Evolutionary conservation across 2,113 vertebrate genomes (phyloP).

Genomic region (Dicentrarchus labrax): DNA sequence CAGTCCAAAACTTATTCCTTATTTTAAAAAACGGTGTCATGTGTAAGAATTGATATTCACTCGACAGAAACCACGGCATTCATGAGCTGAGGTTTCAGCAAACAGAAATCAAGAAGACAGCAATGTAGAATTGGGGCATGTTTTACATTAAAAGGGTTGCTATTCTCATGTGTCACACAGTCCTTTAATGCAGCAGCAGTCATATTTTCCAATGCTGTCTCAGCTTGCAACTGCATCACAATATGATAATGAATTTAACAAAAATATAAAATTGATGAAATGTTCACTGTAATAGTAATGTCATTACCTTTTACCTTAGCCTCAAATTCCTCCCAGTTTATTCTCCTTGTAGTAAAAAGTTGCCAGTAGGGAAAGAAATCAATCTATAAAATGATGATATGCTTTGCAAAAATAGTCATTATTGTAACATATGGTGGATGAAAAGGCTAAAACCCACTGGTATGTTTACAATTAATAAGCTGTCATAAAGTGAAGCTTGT

Average conservation of each 20-base stretch:
- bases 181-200: too few relatives aligned
- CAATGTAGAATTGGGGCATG: too few relatives aligned
- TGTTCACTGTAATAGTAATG: too few relatives aligned
- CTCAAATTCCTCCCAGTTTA: neutral
- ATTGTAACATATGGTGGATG: neutral
- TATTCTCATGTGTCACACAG: neutral
- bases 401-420: neutral
- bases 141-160: neutral
- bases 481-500: conserved; percentile 9
- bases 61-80: too few relatives aligned
- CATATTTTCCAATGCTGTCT: neutral
- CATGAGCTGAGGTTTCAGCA: too few relatives aligned
- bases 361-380: neutral
- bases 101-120: too few relatives aligned
- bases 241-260: too few relatives aligned
- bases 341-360: neutral
- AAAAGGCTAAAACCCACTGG: neutral
- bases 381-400: neutral
- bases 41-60: neutral
- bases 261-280: too few relatives aligned
- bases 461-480: neutral
- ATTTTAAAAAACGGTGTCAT: too few relatives aligned
- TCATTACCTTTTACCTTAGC: too few relatives aligned
- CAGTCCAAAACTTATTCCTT: too few relatives aligned
- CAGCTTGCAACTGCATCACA: too few relatives aligned